These are phyloP conservation scores for Drosophila sp. DNA, from an alignment of 1,140 invertebrate species.

Conservation along the genomic window DNA sequence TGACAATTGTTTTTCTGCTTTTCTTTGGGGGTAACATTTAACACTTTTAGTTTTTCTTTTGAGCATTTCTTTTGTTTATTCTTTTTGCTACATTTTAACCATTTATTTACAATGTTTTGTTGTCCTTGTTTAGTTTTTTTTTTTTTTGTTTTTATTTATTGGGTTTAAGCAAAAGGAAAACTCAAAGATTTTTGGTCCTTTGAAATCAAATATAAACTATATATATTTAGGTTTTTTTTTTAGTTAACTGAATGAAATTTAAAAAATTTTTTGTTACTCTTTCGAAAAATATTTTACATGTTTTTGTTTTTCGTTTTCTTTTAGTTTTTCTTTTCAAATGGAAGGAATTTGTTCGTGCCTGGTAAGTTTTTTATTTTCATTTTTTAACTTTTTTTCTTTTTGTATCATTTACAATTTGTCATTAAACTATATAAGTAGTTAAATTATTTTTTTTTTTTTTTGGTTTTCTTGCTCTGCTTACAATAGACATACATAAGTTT, in stretches of 20 bases:
- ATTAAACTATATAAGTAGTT: slow-evolving; percentile 58
- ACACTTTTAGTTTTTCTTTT: slow-evolving; percentile 55
- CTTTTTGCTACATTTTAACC: slow-evolving; percentile 28
- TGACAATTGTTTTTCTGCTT: slow-evolving; percentile 27
- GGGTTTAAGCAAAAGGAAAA: slow-evolving; percentile 41
- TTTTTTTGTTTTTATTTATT: slow-evolving; percentile 17
- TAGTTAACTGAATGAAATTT: slow-evolving; percentile 11
- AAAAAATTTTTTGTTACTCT: slow-evolving; percentile 4
- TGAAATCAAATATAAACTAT: slow-evolving; percentile 47
- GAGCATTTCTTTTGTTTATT: slow-evolving; percentile 49
- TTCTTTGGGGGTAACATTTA: slow-evolving; percentile 58
- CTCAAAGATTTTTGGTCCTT: slow-evolving; percentile 65
- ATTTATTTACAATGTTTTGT: slow-evolving; percentile 63
- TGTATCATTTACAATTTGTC: slow-evolving; percentile 58
- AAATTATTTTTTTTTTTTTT: slow-evolving; percentile 21
- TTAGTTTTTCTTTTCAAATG: slow-evolving; percentile 59
- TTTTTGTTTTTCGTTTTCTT: slow-evolving; percentile 16
- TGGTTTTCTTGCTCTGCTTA: slow-evolving; percentile 2
- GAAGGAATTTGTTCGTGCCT: slow-evolving; percentile 81
- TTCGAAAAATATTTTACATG: slow-evolving; percentile 65
- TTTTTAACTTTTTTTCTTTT: slow-evolving; percentile 15
- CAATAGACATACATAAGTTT: slow-evolving; percentile 40
- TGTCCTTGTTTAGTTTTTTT: slow-evolving; percentile 25
- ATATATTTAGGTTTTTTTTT: slow-evolving; percentile 43
- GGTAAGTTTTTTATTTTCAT: slow-evolving; percentile 43